phyloP scores from a whole-genome alignment of 2,888 invertebrate species.

The Branchellion lobata region DNA sequence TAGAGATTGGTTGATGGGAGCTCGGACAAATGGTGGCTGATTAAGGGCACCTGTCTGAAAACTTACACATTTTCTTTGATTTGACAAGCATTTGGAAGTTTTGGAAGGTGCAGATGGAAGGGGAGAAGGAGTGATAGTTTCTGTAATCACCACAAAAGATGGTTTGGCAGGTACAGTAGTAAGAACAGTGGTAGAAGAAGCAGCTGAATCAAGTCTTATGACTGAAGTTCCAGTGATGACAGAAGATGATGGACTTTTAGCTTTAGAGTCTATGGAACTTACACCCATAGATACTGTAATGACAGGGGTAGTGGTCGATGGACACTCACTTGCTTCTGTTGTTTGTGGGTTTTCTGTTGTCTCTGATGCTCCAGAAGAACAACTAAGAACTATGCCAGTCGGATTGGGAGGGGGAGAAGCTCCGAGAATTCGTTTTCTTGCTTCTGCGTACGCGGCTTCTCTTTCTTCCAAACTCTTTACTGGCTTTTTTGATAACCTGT shows the following conservation, averaged over 20 bases:
- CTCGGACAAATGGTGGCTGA: neutral
- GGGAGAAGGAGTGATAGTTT: neutral
- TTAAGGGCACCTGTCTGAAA: neutral
- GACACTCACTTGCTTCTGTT: too few relatives aligned
- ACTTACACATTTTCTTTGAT: neutral
- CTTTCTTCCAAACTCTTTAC: slow-evolving; percentile 69
- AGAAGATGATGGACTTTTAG: neutral
- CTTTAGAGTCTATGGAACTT: neutral
- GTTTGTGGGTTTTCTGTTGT: too few relatives aligned
- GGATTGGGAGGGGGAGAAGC: slow-evolving; percentile 30
- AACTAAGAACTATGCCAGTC: neutral
- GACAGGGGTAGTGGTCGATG: neutral
- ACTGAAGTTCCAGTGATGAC: neutral
- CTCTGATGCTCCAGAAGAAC: neutral
- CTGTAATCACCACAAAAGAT: neutral
- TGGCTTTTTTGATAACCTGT: slow-evolving; percentile 45
- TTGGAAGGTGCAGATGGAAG: neutral
- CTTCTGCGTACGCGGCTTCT: slow-evolving; percentile 90
- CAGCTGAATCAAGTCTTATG: neutral
- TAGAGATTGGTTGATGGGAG: neutral
- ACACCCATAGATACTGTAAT: neutral
- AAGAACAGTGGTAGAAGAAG: neutral
- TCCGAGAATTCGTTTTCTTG: slow-evolving; percentile 83
- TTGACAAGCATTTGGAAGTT: neutral
- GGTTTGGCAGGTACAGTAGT: neutral